Percentiles rank a stretch among this genome's conserved stretches.
Conservation (phyloP, 2,888 invertebrate species). For the Agrenia bidenticulata region DNA sequence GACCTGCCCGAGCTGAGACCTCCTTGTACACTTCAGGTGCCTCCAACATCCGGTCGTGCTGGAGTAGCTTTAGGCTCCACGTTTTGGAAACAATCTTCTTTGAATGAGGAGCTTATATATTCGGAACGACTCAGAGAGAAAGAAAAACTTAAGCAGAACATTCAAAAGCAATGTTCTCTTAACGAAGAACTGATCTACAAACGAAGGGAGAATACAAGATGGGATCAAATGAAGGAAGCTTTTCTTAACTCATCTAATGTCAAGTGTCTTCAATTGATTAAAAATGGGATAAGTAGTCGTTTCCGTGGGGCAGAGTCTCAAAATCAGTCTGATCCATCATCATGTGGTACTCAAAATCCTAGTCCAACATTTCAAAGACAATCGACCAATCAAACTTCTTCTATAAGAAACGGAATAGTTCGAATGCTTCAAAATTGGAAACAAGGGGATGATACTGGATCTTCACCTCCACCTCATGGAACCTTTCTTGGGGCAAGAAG, state of each 20-base stretch:
- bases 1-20: constrained; percentile 67
- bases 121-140: constrained; percentile 81
- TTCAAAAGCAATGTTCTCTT: constrained; percentile 83
- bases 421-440: constrained; percentile 83
- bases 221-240: constrained; percentile 68
- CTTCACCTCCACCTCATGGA: constrained; percentile 38
- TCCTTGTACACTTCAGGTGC: constrained; percentile 27
- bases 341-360: constrained; percentile 7
- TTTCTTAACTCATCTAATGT: constrained; percentile 72
- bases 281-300: constrained; percentile 73
- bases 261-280: constrained; percentile 74
- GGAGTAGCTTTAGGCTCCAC: constrained; percentile 17
- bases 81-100: constrained; percentile 72
- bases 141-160: constrained; percentile 73
- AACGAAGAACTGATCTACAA: constrained; percentile 79
- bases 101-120: constrained; percentile 87
- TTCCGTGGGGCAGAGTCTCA: constrained; percentile 31
- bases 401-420: constrained; percentile 73
- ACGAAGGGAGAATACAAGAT: constrained; percentile 22
- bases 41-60: constrained; percentile 60
- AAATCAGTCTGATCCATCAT: constrained; percentile 1
- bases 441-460: constrained; percentile 59
- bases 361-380: not conserved
- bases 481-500: constrained; percentile 58
- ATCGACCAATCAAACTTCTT: constrained; percentile 53